Base-by-base conservation (phyloP, 23 tunicate species). In the Phallusia fumigata region DNA sequence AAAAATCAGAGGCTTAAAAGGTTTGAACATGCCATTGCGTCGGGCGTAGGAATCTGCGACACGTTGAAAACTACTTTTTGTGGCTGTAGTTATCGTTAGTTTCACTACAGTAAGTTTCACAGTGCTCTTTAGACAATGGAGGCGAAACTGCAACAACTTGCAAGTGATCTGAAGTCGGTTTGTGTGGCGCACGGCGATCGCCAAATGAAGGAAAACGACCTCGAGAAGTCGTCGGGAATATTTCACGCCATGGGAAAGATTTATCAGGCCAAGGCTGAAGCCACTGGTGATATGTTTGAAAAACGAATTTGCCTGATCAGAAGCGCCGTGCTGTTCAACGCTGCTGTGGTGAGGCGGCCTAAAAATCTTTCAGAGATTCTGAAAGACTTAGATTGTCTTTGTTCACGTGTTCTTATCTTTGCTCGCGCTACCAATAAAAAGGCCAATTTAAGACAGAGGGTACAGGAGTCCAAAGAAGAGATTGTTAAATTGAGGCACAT, bases 311-410 rank as follows among this genome's bases (percentile, higher is more conserved):
- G 81, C 79, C 35, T 83, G 22, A 83, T 83, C 19, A 79, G 79
- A 65, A 31, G 88, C 36, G 83, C 93, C 18, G 93, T 80, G 11
- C 78, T 88, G 44, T 36, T 88, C 18, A 83, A 88, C 69, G 93
- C 84, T 28, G 84, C 81, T 30, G 31, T 84, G 52, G 81, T 76
- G 21, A 52, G 87, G 35, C 32, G 52, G 0, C 87, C 87, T 5
- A 75, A 76, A 21, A 53, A 76, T 40, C 52, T 53, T 0, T 31
- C 35, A 22, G 81, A 33, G 19, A 31, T 84, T 21, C 22, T 75
- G 32, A 58, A 76, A 53, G 87, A 84, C 76, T 31, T 84, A 18
- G 81, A 76, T 31, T 49, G 3, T 8, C 75, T 84, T 19, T 84
- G 87, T 69, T 76, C 87, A 19, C 18, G 30, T 24, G 78, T 76